phyloP scores from a whole-genome alignment of 2,113 vertebrate genomes.

The Zosterops hypoxanthus region DNA sequence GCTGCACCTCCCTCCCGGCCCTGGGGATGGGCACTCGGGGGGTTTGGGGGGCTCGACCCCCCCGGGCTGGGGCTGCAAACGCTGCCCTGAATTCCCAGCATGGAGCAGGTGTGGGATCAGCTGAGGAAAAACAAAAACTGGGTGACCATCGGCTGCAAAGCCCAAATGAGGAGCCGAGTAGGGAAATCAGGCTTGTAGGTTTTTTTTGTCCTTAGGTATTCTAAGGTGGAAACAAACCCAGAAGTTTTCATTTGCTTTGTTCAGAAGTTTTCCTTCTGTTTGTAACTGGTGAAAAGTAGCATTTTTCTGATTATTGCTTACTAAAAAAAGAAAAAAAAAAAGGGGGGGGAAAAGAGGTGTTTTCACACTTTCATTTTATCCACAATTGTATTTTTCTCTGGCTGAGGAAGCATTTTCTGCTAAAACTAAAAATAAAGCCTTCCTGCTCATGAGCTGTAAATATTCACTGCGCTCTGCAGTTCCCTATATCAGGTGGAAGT shows the following conservation, averaged over 20 bases:
- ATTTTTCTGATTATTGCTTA: neutral
- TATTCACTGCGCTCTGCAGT: neutral
- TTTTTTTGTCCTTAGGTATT: neutral
- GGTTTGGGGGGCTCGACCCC: neutral
- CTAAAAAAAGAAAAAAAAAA: neutral
- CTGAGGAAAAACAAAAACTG: neutral
- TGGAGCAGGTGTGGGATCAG: neutral
- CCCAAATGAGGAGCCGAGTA: fast-evolving
- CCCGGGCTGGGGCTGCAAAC: neutral
- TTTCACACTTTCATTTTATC: neutral
- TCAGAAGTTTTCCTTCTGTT: neutral
- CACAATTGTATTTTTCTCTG: neutral
- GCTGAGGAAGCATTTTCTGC: neutral
- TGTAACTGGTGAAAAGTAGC: neutral
- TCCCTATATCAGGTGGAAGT: neutral
- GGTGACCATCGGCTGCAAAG: fast-evolving
- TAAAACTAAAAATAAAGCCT: neutral
- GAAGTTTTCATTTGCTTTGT: neutral
- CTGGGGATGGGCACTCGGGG: fast-evolving
- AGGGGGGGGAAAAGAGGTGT: too few species aligned
- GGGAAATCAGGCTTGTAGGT: neutral
- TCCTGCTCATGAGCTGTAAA: neutral
- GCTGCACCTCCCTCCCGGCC: neutral
- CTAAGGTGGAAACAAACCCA: neutral
- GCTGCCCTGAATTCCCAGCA: fast-evolving